phyloP scores from a whole-genome alignment of 92 coral and sea anemone species.

The Scolanthus callimorphus region DNA sequence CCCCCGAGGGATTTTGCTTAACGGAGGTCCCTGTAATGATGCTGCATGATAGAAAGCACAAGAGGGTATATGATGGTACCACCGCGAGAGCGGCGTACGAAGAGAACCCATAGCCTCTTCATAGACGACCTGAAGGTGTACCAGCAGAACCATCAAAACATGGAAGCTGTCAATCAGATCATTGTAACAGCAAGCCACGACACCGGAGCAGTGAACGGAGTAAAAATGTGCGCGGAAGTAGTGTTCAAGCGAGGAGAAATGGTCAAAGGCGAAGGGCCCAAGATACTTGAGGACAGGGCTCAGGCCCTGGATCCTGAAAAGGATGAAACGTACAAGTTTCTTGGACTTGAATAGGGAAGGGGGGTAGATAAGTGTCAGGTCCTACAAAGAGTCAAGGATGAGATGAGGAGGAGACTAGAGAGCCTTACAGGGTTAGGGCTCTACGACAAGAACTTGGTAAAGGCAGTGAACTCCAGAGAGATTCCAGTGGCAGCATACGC shows the following conservation, averaged over 20 bases:
- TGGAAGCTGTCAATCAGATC: no score
- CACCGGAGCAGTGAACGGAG: conserved; percentile 44
- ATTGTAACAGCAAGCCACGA: no score
- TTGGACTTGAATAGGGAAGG: no score
- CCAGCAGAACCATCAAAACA: no score
- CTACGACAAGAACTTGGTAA: conserved; percentile 4
- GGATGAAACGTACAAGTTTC: conserved; percentile 27
- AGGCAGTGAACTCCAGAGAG: conserved; percentile 19
- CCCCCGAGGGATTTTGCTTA: no score
- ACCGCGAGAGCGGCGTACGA: conserved; percentile 12
- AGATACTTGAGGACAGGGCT: conserved; percentile 40
- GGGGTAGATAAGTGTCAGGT: conserved; percentile 1
- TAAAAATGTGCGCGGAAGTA: conserved; percentile 38
- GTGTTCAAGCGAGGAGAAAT: no score
- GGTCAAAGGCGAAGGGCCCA: conserved; percentile 40
- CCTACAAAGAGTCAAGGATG: not conserved
- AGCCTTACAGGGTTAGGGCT: not conserved
- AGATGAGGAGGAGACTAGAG: not conserved
- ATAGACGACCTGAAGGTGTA: no score
- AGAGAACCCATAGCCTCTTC: conserved; percentile 21
- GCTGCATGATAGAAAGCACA: conserved; percentile 11
- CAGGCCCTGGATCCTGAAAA: conserved; percentile 35
- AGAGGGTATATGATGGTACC: conserved; percentile 15
- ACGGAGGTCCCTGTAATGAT: conserved; percentile 29
- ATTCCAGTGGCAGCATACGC: conserved; percentile 38